These are phyloP conservation scores for Drosophila histrio DNA, from an alignment of 2,888 invertebrate genomes.

Conservation along the genomic window DNA sequence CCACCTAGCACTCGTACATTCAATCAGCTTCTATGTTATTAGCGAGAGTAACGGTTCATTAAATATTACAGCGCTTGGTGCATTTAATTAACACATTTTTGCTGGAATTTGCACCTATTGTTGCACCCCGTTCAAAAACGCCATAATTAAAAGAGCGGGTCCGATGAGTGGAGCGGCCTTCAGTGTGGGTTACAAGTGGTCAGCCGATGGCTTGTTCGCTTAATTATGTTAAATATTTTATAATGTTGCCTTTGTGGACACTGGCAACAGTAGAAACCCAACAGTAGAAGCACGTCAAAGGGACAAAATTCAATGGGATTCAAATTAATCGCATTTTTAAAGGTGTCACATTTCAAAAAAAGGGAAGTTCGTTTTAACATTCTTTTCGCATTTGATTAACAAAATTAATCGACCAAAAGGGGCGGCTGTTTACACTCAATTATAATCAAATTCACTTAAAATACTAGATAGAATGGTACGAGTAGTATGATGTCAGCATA, in stretches of 20 bases:
- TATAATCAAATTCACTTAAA: constrained; percentile 23
- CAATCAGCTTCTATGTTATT: neutral
- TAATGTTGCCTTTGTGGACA: constrained; percentile 26
- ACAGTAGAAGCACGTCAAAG: neutral
- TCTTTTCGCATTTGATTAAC: constrained; percentile 43
- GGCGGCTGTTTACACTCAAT: constrained; percentile 29
- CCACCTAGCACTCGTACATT: neutral
- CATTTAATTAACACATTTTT: constrained; percentile 42
- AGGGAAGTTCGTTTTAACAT: neutral
- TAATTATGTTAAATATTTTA: constrained; percentile 40
- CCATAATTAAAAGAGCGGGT: constrained; percentile 55
- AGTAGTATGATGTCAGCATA: constrained; percentile 48
- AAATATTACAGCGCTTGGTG: constrained; percentile 18
- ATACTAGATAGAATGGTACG: neutral
- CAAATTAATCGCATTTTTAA: constrained; percentile 58
- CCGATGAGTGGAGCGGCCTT: constrained; percentile 5
- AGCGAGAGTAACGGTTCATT: constrained; percentile 4
- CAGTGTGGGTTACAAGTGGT: constrained; percentile 11
- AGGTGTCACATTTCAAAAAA: constrained; percentile 55
- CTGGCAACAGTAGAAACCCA: neutral
- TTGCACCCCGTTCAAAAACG: constrained; percentile 31
- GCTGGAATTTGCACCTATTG: constrained; percentile 31
- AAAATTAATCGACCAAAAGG: constrained; percentile 47
- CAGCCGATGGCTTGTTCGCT: constrained; percentile 1
- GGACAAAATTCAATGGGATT: constrained; percentile 41